Evolutionary conservation across 2,113 vertebrate genomes (phyloP).

Genomic region (Rhinoptilus africanus): DNA sequence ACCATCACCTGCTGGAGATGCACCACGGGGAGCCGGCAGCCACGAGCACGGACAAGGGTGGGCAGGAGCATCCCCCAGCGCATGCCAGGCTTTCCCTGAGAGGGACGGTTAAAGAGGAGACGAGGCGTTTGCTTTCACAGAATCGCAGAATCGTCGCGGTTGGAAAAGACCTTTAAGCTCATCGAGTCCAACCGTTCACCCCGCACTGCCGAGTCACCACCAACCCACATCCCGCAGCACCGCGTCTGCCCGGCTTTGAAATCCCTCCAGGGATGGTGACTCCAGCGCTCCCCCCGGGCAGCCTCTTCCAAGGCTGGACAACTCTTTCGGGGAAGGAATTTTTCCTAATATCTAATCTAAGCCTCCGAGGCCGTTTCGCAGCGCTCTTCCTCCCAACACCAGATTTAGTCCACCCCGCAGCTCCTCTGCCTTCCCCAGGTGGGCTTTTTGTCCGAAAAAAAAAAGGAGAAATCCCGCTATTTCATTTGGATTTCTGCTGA

Average conservation of each 20-base stretch:
- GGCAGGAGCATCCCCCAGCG: background rate
- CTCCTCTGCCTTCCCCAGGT: background rate
- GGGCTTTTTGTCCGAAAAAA: background rate
- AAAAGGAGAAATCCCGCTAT: background rate
- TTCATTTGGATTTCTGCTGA: background rate
- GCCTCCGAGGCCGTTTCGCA: background rate
- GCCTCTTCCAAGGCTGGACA: background rate
- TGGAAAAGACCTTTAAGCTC: background rate
- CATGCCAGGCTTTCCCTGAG: background rate
- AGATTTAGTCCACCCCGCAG: background rate
- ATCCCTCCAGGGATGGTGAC: background rate
- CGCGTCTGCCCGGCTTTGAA: background rate
- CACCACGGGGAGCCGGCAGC: background rate
- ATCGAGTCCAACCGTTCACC: background rate
- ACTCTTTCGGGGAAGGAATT: too few relatives aligned
- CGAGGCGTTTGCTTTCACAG: background rate
- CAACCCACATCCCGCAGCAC: background rate
- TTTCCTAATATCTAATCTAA: too few relatives aligned
- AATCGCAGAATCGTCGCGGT: background rate
- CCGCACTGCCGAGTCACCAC: background rate
- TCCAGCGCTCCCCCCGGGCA: background rate
- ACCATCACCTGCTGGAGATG: fast-evolving
- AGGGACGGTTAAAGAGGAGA: background rate
- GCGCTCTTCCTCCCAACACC: background rate
- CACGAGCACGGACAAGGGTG: fast-evolving